Percentiles rank a stretch among this genome's conserved stretches.
Evolutionary conservation across 2,113 vertebrate genomes (phyloP).

Genomic region (Malurus cyaneus): DNA sequence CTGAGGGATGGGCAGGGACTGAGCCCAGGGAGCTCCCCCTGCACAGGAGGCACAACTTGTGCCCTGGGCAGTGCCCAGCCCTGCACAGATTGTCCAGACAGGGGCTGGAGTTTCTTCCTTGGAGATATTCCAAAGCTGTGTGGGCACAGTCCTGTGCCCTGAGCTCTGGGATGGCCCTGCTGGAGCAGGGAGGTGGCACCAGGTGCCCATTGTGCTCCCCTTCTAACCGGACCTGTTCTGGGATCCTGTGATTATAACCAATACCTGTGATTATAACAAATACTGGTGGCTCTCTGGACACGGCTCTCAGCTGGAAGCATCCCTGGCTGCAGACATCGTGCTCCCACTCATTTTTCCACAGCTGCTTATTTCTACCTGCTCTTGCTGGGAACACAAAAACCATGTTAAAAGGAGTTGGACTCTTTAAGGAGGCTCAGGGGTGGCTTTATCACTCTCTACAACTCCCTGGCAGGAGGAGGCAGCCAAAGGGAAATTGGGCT

Average conservation of each 20-base stretch:
- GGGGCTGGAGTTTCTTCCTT: background rate
- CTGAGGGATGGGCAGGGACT: background rate
- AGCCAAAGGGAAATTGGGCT: rapidly evolving
- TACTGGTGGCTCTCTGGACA: background rate
- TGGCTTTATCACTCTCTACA: too few species aligned
- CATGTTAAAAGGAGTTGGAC: rapidly evolving
- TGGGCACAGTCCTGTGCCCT: background rate
- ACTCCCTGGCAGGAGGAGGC: background rate
- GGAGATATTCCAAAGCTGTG: background rate
- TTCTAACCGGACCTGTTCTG: rapidly evolving
- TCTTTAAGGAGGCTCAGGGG: background rate
- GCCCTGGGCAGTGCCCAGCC: background rate
- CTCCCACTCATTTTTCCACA: background rate
- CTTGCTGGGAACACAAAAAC: background rate
- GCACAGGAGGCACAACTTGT: background rate
- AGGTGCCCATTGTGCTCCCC: rapidly evolving
- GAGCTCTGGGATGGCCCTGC: background rate
- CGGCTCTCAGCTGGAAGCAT: rapidly evolving
- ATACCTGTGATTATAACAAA: background rate
- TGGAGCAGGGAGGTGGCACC: background rate
- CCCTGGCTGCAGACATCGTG: rapidly evolving
- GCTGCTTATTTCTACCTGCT: background rate
- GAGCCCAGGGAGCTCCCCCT: background rate
- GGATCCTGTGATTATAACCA: background rate
- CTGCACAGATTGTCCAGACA: background rate